Conservation (phyloP, 2,797 vertebrate genomes). For the Ciconia nigra region DNA sequence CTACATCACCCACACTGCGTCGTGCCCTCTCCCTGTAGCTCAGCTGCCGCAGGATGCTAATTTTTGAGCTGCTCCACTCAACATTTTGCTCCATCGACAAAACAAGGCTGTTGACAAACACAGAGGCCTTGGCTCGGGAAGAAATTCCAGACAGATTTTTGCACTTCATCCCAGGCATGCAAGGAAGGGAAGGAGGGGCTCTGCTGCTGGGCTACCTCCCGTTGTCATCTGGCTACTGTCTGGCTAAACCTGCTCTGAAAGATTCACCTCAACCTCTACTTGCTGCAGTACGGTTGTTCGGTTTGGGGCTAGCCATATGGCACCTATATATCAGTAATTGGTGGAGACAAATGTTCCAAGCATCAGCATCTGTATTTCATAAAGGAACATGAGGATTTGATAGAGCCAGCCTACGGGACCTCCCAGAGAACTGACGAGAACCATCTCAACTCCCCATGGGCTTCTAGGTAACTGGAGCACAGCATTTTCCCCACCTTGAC, state of each 20-base stretch:
- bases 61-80: background rate
- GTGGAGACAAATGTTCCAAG: background rate
- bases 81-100: background rate
- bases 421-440: background rate
- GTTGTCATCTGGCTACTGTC: background rate
- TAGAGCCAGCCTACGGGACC: background rate
- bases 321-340: background rate
- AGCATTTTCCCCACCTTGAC: background rate
- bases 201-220: background rate
- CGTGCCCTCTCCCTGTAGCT: background rate
- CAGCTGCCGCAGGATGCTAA: background rate
- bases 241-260: background rate
- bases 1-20: rapidly evolving
- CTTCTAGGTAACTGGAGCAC: background rate
- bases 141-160: background rate
- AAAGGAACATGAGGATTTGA: background rate
- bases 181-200: background rate
- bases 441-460: background rate
- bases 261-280: background rate
- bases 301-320: background rate
- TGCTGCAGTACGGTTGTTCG: background rate
- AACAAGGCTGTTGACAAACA: background rate
- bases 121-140: background rate
- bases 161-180: background rate
- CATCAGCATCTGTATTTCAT: slow-evolving; percentile 10